Conservation (phyloP, 2,797 vertebrate genomes). For the Peromyscus melanophrys region DNA sequence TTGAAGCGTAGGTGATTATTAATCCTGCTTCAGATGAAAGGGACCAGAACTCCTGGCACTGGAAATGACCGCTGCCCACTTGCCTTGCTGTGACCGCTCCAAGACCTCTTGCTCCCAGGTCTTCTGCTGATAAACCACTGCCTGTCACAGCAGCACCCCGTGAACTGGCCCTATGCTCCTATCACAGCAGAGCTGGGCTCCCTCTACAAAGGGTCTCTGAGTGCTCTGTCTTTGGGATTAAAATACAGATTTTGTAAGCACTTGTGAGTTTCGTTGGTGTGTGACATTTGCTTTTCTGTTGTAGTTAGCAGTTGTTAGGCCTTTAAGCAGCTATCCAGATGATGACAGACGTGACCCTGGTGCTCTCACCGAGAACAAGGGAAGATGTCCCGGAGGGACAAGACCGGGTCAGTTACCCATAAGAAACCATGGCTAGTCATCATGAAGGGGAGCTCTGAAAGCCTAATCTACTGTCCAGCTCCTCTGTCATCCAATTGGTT, state of each 20-base stretch:
- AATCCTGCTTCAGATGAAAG: background rate
- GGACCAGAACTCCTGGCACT: fast-evolving
- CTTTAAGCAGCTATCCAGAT: conserved; percentile 2
- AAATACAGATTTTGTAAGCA: background rate
- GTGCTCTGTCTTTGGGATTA: background rate
- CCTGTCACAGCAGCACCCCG: background rate
- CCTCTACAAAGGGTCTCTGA: background rate
- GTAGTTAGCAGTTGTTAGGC: background rate
- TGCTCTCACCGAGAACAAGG: background rate
- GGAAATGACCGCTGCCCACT: background rate
- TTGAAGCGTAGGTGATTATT: background rate
- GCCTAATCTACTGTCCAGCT: background rate
- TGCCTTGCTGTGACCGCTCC: background rate
- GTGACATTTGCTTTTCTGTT: background rate
- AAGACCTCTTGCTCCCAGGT: background rate
- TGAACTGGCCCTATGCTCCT: background rate
- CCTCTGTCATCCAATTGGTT: background rate
- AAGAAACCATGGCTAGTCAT: background rate
- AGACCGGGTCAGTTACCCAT: background rate
- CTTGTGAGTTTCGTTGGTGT: background rate
- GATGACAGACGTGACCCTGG: background rate
- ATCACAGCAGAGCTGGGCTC: background rate
- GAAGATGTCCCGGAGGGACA: background rate
- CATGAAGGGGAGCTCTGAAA: background rate
- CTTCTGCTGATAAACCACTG: background rate